These are phyloP conservation scores for Gopherus evgoodei DNA, from an alignment of 2,113 vertebrate species.

Conservation along the genomic window DNA sequence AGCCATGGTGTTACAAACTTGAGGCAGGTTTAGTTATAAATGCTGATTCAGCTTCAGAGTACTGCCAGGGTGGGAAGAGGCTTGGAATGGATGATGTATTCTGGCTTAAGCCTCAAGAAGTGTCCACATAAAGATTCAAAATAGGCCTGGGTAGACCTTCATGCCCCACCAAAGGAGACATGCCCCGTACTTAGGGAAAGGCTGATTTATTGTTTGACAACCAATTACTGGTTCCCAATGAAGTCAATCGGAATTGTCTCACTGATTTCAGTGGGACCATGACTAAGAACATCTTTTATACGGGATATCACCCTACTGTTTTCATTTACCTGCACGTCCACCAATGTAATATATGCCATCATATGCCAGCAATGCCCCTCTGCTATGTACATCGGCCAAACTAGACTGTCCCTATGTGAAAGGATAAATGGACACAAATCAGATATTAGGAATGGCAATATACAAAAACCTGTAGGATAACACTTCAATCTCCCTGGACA, in stretches of 20 bases:
- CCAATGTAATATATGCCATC: no score
- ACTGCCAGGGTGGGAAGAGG: slow-evolving; percentile 40
- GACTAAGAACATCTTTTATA: neutral
- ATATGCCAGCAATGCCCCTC: no score
- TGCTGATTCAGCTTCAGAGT: slow-evolving; percentile 68
- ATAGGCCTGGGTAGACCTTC: neutral
- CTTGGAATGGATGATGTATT: slow-evolving; percentile 65
- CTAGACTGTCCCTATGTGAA: no score
- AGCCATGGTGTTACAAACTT: slow-evolving; percentile 65
- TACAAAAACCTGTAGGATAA: no score
- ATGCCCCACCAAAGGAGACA: neutral
- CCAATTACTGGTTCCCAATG: neutral
- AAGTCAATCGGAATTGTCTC: neutral
- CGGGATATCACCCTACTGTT: neutral
- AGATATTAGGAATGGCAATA: no score
- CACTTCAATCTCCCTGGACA: no score
- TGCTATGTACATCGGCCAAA: no score
- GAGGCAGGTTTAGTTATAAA: slow-evolving; percentile 55
- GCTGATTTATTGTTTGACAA: neutral
- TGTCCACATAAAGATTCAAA: slow-evolving; percentile 61
- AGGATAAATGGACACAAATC: no score
- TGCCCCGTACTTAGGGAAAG: neutral
- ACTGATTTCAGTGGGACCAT: neutral
- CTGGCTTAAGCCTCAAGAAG: slow-evolving; percentile 66
- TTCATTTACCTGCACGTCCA: neutral